These are phyloP conservation scores for Aricia agestis DNA, from an alignment of 1,140 invertebrate genomes.

Conservation along the genomic window DNA sequence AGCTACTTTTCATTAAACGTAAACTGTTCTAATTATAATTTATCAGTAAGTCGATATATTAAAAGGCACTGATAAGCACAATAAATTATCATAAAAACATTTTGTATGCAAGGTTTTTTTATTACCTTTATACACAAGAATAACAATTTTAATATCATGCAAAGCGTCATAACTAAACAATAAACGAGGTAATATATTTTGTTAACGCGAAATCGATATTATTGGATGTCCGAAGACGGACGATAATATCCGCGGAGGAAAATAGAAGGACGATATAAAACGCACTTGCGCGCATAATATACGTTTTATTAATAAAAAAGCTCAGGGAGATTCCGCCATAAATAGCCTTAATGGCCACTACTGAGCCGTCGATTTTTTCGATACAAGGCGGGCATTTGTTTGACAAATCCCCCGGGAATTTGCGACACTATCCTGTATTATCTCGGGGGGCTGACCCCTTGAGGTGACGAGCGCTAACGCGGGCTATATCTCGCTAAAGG, in stretches of 20 bases:
- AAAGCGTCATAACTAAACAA: conserved; percentile 28
- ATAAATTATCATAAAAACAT: no score
- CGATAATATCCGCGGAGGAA: conserved; percentile 68
- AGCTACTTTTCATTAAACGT: no score
- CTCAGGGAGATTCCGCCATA: conserved; percentile 65
- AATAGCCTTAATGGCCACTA: conserved; percentile 71
- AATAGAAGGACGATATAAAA: conserved; percentile 64
- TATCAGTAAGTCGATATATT: no score
- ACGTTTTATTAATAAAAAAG: conserved; percentile 77
- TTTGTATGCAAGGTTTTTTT: no score
- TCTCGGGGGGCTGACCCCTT: conserved; percentile 60
- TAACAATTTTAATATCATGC: background rate
- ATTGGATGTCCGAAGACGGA: conserved; percentile 70
- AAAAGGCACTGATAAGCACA: no score
- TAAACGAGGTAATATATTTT: conserved; percentile 37
- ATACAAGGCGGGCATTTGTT: conserved; percentile 70
- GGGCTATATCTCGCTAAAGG: background rate
- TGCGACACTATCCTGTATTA: conserved; percentile 72
- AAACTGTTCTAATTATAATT: no score
- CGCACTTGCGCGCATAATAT: conserved; percentile 75
- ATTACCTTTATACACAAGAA: background rate
- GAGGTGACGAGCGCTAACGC: conserved; percentile 61
- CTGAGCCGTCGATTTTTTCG: conserved; percentile 70
- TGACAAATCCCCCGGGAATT: conserved; percentile 70
- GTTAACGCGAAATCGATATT: conserved; percentile 56